Percentiles rank a stretch among this genome's conserved stretches.
Evolutionary conservation across 2,797 vertebrate species (phyloP).

Genomic region (Chrosomus eos): DNA sequence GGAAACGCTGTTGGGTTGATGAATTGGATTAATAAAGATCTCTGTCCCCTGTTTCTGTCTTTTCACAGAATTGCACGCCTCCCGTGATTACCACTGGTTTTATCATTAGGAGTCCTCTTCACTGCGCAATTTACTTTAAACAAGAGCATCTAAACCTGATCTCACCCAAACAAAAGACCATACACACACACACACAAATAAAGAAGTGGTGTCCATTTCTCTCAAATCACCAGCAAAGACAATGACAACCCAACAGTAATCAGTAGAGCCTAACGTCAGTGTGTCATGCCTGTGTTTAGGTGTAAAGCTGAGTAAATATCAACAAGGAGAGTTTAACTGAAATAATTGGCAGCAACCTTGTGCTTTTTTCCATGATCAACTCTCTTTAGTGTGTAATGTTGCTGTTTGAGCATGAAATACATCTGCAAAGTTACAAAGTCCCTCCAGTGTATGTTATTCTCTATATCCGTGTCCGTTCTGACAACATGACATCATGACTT

Average conservation of each 20-base stretch:
- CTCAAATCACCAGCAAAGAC: neutral
- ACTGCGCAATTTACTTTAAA: neutral
- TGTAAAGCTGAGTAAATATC: neutral
- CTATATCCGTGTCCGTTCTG: no score
- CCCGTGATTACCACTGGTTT: neutral
- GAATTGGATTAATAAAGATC: conserved; percentile 45
- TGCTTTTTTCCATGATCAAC: no score
- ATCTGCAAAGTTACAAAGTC: neutral
- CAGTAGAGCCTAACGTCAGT: neutral
- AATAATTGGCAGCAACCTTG: neutral
- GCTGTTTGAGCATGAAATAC: neutral
- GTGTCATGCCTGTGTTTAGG: no score
- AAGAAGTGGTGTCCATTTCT: neutral
- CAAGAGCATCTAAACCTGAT: neutral
- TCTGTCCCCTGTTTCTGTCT: neutral
- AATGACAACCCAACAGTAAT: neutral
- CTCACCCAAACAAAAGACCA: neutral
- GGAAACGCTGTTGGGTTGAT: neutral
- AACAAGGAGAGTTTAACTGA: neutral
- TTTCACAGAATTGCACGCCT: neutral
- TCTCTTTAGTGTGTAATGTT: neutral
- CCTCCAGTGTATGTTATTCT: no score
- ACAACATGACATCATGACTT: no score
- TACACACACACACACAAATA: neutral
- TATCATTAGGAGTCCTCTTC: neutral